Conservation (phyloP, 92 coral and sea anemone genomes). For the Montipora capitata region DNA sequence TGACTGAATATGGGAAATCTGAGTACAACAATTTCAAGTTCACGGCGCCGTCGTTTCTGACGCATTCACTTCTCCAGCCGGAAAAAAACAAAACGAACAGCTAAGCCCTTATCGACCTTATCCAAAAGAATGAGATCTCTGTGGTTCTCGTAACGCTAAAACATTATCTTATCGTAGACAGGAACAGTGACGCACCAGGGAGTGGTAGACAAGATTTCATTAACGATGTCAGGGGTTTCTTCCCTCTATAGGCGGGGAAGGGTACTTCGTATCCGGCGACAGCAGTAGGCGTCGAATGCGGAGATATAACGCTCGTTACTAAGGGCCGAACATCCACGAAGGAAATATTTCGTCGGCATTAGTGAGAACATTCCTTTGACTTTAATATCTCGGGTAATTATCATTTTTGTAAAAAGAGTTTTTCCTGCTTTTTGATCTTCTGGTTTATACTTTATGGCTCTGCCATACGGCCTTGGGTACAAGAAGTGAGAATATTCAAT, state of each 20-base stretch:
- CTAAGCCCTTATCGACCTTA: neutral
- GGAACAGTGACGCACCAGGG: slow-evolving; percentile 23
- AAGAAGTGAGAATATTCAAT: no score
- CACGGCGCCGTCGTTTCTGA: no score
- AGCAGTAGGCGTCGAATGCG: neutral
- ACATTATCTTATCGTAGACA: neutral
- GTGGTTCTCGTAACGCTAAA: neutral
- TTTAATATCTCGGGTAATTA: neutral
- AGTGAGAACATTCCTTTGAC: neutral
- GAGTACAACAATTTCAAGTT: no score
- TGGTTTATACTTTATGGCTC: no score
- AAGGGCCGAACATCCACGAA: neutral
- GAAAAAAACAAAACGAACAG: neutral
- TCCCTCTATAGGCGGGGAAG: slow-evolving; percentile 13
- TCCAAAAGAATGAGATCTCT: neutral
- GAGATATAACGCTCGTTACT: neutral
- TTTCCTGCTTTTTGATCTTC: no score
- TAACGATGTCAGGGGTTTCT: slow-evolving; percentile 4
- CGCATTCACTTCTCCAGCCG: no score
- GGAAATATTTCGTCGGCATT: neutral
- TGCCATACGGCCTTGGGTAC: no score
- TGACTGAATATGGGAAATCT: no score
- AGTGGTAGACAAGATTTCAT: neutral
- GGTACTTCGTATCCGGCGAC: neutral
- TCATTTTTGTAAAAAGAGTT: no score